Evolutionary conservation across 2,888 invertebrate genomes (phyloP), one percentile per base, ranked within the genome.

Genomic region (Smittia aterrima): DNA sequence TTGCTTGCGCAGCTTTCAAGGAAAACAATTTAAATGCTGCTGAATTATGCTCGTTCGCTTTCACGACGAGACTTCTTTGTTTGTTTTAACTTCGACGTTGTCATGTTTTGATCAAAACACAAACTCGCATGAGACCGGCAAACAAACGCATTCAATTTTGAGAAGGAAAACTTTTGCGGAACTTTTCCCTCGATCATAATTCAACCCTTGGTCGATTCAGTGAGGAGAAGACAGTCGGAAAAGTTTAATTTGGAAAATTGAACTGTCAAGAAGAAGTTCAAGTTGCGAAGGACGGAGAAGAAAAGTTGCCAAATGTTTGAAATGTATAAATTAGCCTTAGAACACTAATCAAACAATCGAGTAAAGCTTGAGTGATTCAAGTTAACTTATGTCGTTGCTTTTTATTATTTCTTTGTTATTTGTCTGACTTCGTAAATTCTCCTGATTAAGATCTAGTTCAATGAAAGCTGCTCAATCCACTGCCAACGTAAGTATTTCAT

Each of bases 241-340:
- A 58, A 58, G 16, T 58, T 18, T 58, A 58, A 58, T 58, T 58
- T 58, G 18, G 58, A 18, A 58, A 58, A 58, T 58, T 58, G 58
- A 58, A 58, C 58, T 58, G 58, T 58, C 58, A 58, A 4, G 58
- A 58, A 4, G 58, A 32, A 32, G 32, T 58, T 47, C 11, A 38
- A 38, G n/a, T n/a, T 32, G 32, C 32, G 18, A 47, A n/a, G 53
- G 18, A n/a, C n/a, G 53, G 53, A 47, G 18, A 38, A 38, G 11
- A 47, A n/a, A 16, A 47, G 18, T 18, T 47, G 53, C 3, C 53
- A 16, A 47, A 32, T 9, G 32, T 32, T 32, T 9, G 32, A n/a
- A n/a, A 32, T 32, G 32, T 9, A 32, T 32, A 6, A 32, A 9
- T 32, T 32, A 32, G 32, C 9, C 32, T 32, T 9, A n/a, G 32